phyloP scores from a whole-genome alignment of 2,797 vertebrate species.

The Coluber constrictor region DNA sequence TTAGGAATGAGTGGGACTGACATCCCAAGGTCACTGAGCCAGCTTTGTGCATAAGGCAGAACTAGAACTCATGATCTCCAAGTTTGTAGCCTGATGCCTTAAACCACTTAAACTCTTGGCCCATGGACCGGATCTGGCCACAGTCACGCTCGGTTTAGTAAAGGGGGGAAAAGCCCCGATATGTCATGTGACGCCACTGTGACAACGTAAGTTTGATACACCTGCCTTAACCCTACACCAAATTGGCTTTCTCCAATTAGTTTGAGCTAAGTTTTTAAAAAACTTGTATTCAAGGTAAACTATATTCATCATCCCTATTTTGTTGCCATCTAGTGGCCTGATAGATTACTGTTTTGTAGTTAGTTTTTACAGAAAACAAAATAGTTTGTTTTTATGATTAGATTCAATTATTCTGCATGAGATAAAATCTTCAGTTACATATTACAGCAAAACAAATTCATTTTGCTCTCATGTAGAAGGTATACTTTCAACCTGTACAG shows the following conservation, averaged over 20 bases:
- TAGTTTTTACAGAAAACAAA: neutral
- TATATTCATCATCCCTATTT: neutral
- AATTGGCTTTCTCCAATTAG: neutral
- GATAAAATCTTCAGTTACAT: neutral
- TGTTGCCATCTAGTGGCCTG: conserved; percentile 53
- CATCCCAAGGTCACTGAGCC: neutral
- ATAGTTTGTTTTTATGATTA: neutral
- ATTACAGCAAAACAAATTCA: neutral
- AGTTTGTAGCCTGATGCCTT: neutral
- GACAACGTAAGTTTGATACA: too few relatives aligned
- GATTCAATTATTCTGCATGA: neutral
- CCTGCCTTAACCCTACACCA: neutral
- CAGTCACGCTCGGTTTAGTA: too few relatives aligned
- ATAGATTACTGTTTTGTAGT: neutral
- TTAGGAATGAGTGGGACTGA: neutral
- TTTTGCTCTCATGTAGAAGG: neutral
- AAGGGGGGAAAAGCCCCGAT: too few relatives aligned
- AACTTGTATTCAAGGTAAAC: neutral
- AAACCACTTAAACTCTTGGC: neutral
- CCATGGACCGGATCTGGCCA: too few relatives aligned
- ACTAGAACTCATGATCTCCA: neutral
- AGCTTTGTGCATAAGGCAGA: neutral
- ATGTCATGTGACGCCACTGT: too few relatives aligned
- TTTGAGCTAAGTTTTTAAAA: neutral
- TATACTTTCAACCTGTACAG: neutral